Evolutionary conservation across 2,797 vertebrate genomes (phyloP).

Genomic region (Sylvia borin): DNA sequence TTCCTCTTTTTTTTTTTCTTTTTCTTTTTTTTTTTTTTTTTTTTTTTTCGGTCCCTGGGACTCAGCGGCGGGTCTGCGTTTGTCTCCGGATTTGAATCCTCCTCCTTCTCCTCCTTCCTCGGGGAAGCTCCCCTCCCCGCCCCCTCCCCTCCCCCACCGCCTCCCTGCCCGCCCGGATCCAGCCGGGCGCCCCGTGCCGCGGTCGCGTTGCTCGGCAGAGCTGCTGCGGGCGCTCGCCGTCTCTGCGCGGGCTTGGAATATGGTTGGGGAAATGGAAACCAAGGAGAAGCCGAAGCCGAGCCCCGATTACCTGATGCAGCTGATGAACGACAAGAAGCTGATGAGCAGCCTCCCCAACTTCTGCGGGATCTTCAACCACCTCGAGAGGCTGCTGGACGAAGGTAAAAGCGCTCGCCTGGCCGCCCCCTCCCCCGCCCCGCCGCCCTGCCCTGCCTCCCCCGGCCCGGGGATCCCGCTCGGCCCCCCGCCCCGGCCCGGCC

Average conservation of each 20-base stretch:
- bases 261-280: slow-evolving; percentile 92
- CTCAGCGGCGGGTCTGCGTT: neutral
- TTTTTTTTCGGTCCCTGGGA: neutral
- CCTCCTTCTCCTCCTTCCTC: slow-evolving; percentile 24
- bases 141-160: slow-evolving; percentile 21
- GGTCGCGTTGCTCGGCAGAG: slow-evolving; percentile 51
- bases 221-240: slow-evolving; percentile 63
- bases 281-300: slow-evolving; percentile 97
- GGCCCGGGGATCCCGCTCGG: neutral
- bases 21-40: neutral
- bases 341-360: slow-evolving; percentile 99
- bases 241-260: slow-evolving; percentile 76
- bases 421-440: neutral
- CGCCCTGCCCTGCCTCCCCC: neutral
- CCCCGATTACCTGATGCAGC: slow-evolving; percentile 98
- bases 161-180: slow-evolving; percentile 54
- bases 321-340: slow-evolving; percentile 98
- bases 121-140: slow-evolving; percentile 23
- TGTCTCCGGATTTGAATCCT: slow-evolving; percentile 48
- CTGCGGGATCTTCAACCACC: slow-evolving; percentile 93
- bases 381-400: slow-evolving; percentile 96
- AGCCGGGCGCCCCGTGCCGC: slow-evolving; percentile 60
- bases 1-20: neutral
- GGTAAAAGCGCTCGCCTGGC: slow-evolving; percentile 77
- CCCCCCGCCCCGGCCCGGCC: neutral